These are phyloP conservation scores for Sialis lutaria DNA, from an alignment of 2,888 invertebrate genomes.

Conservation along the genomic window DNA sequence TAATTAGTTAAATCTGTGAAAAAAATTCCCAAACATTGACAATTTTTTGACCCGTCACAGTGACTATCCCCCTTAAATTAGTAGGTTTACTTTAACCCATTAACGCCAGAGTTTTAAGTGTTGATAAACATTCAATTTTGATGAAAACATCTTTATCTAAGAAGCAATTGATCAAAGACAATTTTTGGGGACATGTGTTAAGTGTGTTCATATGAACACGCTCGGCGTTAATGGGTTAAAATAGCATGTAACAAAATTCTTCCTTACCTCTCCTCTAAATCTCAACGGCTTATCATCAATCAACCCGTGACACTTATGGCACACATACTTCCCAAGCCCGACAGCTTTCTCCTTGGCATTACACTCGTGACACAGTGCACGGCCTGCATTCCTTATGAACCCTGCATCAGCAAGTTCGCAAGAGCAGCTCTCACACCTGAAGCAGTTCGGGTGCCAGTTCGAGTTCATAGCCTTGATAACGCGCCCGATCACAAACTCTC, in stretches of 20 bases:
- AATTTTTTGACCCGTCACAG: too few relatives aligned
- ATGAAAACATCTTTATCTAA: too few relatives aligned
- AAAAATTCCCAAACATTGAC: too few relatives aligned
- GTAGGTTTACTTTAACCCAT: background rate
- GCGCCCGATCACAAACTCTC: conserved; percentile 93
- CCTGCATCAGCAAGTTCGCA: conserved; percentile 90
- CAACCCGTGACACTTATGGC: conserved; percentile 91
- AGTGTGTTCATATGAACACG: too few relatives aligned
- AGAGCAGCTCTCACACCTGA: conserved; percentile 87
- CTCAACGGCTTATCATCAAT: conserved; percentile 83
- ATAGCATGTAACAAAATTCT: background rate
- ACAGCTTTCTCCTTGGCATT: conserved; percentile 92
- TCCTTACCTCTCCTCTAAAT: conserved; percentile 68
- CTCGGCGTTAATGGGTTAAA: too few relatives aligned
- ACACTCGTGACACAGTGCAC: conserved; percentile 83
- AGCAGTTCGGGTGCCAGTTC: conserved; percentile 98
- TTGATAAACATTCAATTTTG: too few relatives aligned
- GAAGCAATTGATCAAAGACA: too few relatives aligned
- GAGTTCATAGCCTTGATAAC: conserved; percentile 99
- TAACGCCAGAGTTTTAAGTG: too few relatives aligned
- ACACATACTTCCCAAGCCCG: conserved; percentile 89
- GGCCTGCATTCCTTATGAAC: conserved; percentile 78
- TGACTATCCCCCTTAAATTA: too few relatives aligned
- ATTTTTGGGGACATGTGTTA: too few relatives aligned
- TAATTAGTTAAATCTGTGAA: too few relatives aligned